Evolutionary conservation across 35 echinoderm and acorn worm genomes (phyloP).

Genomic region (Stichopus chloronotus): DNA sequence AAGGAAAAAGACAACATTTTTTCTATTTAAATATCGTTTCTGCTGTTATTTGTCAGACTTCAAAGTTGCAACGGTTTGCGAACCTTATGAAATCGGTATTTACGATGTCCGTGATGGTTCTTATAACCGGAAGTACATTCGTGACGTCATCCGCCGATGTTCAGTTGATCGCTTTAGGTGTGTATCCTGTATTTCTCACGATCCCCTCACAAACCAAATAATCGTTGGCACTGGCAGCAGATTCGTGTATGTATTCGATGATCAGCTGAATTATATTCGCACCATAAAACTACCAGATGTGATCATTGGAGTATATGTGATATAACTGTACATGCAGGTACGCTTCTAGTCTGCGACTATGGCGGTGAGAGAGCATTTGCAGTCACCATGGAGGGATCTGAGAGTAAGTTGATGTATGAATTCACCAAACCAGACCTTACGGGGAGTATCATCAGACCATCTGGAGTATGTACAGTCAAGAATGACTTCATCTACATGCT

Average conservation of each 20-base stretch:
- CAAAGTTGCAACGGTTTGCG: background rate
- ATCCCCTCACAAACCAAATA: background rate
- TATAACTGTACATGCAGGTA: background rate
- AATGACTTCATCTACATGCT: slow-evolving; percentile 19
- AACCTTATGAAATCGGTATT: slow-evolving; percentile 11
- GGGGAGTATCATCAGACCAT: background rate
- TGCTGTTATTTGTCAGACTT: background rate
- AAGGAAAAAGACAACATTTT: no score
- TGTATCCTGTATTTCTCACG: background rate
- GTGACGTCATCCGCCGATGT: background rate
- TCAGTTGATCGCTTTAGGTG: no score
- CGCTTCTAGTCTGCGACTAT: background rate
- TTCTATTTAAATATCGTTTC: background rate
- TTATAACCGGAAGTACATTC: background rate
- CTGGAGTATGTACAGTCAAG: slow-evolving; percentile 8
- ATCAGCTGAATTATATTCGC: background rate
- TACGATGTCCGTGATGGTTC: background rate
- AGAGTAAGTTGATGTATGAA: background rate
- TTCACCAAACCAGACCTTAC: background rate
- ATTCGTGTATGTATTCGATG: slow-evolving; percentile 13
- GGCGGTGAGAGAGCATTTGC: background rate
- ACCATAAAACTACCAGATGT: background rate
- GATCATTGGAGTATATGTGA: background rate
- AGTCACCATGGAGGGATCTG: background rate
- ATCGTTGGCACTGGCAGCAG: background rate